Conservation (phyloP, 2,113 vertebrate genomes). For the Sigmodon hispidus region DNA sequence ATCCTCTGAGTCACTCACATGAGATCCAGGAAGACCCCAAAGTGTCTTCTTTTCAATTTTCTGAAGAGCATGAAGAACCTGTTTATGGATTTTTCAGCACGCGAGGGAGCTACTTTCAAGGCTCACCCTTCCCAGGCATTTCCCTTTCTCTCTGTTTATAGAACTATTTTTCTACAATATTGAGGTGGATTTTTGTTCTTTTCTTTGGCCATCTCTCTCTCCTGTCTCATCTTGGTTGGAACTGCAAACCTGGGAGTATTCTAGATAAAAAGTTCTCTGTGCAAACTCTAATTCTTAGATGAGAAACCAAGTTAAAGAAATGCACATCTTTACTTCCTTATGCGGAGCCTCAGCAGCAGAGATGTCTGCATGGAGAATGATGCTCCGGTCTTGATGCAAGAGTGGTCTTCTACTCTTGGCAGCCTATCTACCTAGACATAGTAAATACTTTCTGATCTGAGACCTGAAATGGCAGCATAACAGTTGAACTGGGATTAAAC, state of each 20-base stretch:
- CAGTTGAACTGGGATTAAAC: background rate
- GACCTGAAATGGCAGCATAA: slow-evolving; percentile 3
- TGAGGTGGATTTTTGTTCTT: background rate
- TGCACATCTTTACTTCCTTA: background rate
- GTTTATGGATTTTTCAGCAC: too few species aligned
- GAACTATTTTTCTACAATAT: background rate
- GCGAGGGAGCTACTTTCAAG: background rate
- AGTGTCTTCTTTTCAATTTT: background rate
- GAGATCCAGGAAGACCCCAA: background rate
- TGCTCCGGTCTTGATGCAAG: background rate
- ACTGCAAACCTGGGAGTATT: background rate
- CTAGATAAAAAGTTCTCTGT: background rate
- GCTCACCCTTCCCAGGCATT: background rate
- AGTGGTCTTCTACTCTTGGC: background rate
- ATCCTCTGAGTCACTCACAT: background rate
- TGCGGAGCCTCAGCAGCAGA: background rate
- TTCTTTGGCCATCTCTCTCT: background rate
- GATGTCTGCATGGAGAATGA: background rate
- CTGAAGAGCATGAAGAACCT: background rate
- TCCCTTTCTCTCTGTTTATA: background rate
- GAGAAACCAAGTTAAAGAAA: background rate
- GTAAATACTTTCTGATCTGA: background rate
- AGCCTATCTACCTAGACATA: background rate
- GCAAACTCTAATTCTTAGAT: background rate
- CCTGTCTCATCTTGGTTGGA: background rate